Base-by-base conservation (phyloP, 1,140 invertebrate genomes). In the Leptinotarsa lineolata region DNA sequence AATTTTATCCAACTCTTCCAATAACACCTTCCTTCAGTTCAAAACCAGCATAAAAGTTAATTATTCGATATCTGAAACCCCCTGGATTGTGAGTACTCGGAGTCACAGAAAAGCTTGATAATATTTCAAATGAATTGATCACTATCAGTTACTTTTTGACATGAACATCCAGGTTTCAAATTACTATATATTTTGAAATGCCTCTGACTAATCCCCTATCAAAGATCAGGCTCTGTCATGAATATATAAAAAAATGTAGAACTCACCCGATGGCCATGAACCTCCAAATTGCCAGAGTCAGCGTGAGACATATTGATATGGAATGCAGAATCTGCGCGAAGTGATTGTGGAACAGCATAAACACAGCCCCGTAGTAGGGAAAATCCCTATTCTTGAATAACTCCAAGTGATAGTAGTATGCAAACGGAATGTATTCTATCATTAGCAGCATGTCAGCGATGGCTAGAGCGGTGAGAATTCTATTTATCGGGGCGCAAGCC, bases 401-500 rank as follows among this genome's bases (percentile, higher is more conserved):
- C 54, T 90, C 86, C 68, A 94, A 85, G 80, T 94, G 93, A 75
- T 89, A 89, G 80, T 95, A 94, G 60, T 91, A 86, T 0, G 92
- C 90, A 81, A 94, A 97, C 1, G 93, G 93, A 68, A 95, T 90
- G 79, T 96, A 97, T 75, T 95, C 93, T 24, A 93, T 81, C 94
- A 96, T 96, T 11, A 96, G 92, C 71, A 95, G 86, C 85, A 95
- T 91, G 81, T 97, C 94, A 4, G 93, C 91, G 0, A 94, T 90
- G 0, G 95, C 95, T 44, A 96, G 85, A 75, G 90, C 90, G 72
- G 93, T 90, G 1, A 97, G 87, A 46, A 96, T 93, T 69, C 91
- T 87, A 82, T 96, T 97, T 68, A 95, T 95, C 1, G 95, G 93
- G 0, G 93, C 91, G 54, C 89, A 85, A 4, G 90, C 88, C 88